A percentile compares a stretch with the other conserved stretches of the same genome.
phyloP scores from a whole-genome alignment of 2,888 invertebrate genomes.

The Lordiphosa fenestrarum region DNA sequence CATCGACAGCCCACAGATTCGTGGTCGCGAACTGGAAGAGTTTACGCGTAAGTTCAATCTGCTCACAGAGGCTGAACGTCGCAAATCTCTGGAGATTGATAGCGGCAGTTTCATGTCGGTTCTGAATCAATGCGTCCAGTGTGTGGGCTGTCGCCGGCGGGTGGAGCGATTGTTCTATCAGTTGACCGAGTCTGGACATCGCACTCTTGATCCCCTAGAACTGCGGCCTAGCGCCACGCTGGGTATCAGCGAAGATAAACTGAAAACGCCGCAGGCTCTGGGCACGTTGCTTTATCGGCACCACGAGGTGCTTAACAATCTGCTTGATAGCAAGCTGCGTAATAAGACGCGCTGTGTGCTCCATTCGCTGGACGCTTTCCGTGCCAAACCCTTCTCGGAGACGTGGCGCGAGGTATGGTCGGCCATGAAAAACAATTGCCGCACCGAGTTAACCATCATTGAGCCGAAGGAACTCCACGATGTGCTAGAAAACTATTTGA shows the following conservation, averaged over 20 bases:
- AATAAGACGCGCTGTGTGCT: slow-evolving; percentile 93
- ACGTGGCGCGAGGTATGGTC: slow-evolving; percentile 93
- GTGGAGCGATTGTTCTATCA: slow-evolving; percentile 94
- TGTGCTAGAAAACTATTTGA: slow-evolving; percentile 93
- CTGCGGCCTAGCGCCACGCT: slow-evolving; percentile 88
- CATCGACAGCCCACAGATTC: slow-evolving; percentile 89
- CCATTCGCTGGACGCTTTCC: slow-evolving; percentile 94
- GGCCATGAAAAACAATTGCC: slow-evolving; percentile 89
- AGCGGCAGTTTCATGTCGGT: slow-evolving; percentile 91
- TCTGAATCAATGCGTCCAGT: slow-evolving; percentile 94
- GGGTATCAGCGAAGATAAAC: slow-evolving; percentile 89
- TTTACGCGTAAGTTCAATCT: slow-evolving; percentile 91
- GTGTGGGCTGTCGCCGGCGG: slow-evolving; percentile 95
- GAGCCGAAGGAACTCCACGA: slow-evolving; percentile 91
- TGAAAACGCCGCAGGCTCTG: slow-evolving; percentile 89
- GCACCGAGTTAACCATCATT: slow-evolving; percentile 92
- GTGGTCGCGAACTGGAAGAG: slow-evolving; percentile 91
- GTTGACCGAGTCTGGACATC: slow-evolving; percentile 90
- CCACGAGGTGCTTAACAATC: slow-evolving; percentile 88
- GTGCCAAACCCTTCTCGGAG: slow-evolving; percentile 86
- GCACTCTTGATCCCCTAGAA: slow-evolving; percentile 92
- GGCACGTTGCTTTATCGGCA: slow-evolving; percentile 93
- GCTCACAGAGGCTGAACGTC: slow-evolving; percentile 88
- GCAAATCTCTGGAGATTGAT: slow-evolving; percentile 90
- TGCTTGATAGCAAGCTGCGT: slow-evolving; percentile 90